phyloP scores from a whole-genome alignment of 1,140 invertebrate species.

The Lethocerus indicus region DNA sequence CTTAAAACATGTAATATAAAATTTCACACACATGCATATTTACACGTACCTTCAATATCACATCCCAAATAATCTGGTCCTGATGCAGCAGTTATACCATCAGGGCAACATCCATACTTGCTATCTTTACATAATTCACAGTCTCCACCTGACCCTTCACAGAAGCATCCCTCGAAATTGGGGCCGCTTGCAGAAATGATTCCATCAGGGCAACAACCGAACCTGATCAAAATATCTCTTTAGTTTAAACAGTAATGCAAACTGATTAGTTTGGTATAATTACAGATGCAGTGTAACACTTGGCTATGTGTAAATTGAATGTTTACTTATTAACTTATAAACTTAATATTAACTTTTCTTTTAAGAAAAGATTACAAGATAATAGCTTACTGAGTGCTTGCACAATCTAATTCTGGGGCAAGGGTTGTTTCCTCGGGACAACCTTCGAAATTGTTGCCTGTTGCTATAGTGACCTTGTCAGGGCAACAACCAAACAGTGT shows the following conservation, averaged over 20 bases:
- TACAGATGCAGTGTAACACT: too few species aligned
- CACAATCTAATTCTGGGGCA: slow-evolving; percentile 39
- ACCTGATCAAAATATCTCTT: slow-evolving; percentile 20
- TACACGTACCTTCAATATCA: slow-evolving; percentile 23
- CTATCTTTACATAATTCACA: slow-evolving; percentile 54
- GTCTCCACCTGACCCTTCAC: slow-evolving; percentile 18
- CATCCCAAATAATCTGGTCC: slow-evolving; percentile 43
- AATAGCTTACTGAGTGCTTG: slow-evolving; percentile 35
- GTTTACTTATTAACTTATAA: not conserved
- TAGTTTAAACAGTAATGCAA: not conserved
- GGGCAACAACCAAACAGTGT: slow-evolving; percentile 74
- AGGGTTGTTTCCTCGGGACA: slow-evolving; percentile 41
- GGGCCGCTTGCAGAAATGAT: slow-evolving; percentile 37
- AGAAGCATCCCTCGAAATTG: slow-evolving; percentile 36
- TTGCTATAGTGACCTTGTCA: slow-evolving; percentile 56
- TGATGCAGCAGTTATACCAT: slow-evolving; percentile 37
- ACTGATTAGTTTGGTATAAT: too few species aligned
- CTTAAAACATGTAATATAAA: not conserved
- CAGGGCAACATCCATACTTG: slow-evolving; percentile 47
- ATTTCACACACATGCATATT: not conserved
- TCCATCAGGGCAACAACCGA: slow-evolving; percentile 51
- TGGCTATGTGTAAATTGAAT: not conserved
- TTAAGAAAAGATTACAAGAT: not conserved
- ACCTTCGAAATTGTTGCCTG: slow-evolving; percentile 68
- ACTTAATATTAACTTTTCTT: not conserved